These are phyloP conservation scores for Hypena proboscidalis DNA, from an alignment of 2,888 invertebrate species.

Conservation along the genomic window DNA sequence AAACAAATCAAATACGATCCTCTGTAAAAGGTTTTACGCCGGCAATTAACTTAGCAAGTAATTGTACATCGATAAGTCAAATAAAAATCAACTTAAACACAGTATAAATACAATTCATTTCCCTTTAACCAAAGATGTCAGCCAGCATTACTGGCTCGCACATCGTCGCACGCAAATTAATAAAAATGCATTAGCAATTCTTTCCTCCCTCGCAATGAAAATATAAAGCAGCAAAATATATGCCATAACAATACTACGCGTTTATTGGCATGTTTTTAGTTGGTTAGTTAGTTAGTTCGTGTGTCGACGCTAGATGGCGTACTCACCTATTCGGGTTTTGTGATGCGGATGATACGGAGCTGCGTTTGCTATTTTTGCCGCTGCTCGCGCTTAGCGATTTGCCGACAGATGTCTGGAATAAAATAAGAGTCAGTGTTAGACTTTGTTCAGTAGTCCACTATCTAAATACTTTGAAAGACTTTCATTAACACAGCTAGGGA, in stretches of 20 bases:
- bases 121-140: too few relatives aligned
- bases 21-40: too few relatives aligned
- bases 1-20: too few relatives aligned
- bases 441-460: too few relatives aligned
- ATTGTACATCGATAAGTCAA: too few relatives aligned
- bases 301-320: constrained; percentile 23
- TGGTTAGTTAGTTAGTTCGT: constrained; percentile 26
- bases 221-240: constrained; percentile 82
- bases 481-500: too few relatives aligned
- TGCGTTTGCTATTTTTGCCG: constrained; percentile 78
- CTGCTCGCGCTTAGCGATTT: constrained; percentile 77
- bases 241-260: constrained; percentile 61
- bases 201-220: constrained; percentile 59
- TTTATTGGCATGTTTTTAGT: constrained; percentile 34
- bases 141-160: constrained; percentile 35
- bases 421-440: not conserved
- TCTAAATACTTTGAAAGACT: too few relatives aligned
- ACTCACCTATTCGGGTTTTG: constrained; percentile 79
- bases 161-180: constrained; percentile 73
- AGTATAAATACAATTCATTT: too few relatives aligned
- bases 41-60: too few relatives aligned
- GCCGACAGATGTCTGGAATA: constrained; percentile 74
- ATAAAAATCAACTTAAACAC: too few relatives aligned
- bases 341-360: constrained; percentile 78
- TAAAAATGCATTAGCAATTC: constrained; percentile 73